Evolutionary conservation across 2,113 vertebrate species (phyloP), one percentile per base, ranked within the genome.

Genomic region (Mohoua ochrocephala): DNA sequence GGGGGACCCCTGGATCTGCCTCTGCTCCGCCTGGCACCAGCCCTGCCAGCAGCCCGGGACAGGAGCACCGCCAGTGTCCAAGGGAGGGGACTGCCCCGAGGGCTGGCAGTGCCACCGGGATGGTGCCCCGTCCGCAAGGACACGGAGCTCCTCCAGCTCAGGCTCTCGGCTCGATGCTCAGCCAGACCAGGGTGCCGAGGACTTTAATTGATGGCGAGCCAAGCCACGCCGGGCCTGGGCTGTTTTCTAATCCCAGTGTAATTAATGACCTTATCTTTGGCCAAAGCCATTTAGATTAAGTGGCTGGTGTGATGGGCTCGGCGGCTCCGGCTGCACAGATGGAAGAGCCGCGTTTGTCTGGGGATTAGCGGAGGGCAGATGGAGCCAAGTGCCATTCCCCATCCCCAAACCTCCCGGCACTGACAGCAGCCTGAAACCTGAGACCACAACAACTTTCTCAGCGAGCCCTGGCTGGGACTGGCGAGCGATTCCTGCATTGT

Each of bases 251-350:
- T 96, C 95, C 95, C 96, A 81, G 35, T 90, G 85, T 94, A 95
- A 97, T 96, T 93, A 96, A 97, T 97, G 94, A 94, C 93, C 95
- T 97, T 97, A 94, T 96, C 97, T 97, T 95, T 95, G 95, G 96
- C 96, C 95, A 95, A 91, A 97, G 96, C 95, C 94, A 96, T 95
- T 97, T 95, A 96, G 95, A 96, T 91, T 96, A 95, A 96, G 95
- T 92, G 64, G 89, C 93, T 89, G 96, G 91, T 87, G 94, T 65
- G 92, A 79, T 45, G 53, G 83, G 47, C 81, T 86, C 54, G 27
- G 69, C 67, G 33, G 77, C 93, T 59, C 47, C 16, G 30, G 75
- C 71, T 30, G 95, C 95, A 94, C 94, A 94, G 93, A 93, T 89
- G 82, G 78, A 74, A 88, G 77, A 52, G 94, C 86, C 30, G 84